phyloP scores from a whole-genome alignment of 2,113 vertebrate genomes.

The Corythornis vintsioides region DNA sequence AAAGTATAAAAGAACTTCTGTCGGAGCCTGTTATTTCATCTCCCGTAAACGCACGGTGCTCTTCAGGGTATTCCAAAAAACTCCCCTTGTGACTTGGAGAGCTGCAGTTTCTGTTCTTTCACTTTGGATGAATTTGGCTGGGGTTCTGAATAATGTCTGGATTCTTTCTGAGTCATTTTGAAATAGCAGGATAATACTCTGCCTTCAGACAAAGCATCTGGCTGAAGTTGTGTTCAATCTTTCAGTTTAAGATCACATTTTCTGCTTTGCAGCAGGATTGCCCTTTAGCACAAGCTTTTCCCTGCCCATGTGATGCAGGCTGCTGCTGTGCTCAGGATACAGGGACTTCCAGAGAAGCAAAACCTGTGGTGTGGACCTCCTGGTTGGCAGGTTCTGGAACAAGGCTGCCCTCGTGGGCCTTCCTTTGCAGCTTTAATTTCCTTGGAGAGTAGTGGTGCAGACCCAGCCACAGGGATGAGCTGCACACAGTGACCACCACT shows the following conservation, averaged over 20 bases:
- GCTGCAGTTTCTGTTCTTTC: neutral
- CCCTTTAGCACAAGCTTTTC: neutral
- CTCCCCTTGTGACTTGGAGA: neutral
- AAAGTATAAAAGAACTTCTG: neutral
- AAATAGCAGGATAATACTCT: neutral
- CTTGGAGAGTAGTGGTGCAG: neutral
- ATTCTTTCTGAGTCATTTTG: neutral
- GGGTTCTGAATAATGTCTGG: neutral
- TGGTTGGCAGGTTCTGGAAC: neutral
- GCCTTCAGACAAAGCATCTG: neutral
- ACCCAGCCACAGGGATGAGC: fast-evolving
- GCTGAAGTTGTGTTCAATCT: neutral
- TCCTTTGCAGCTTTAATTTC: neutral
- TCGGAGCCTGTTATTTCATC: neutral
- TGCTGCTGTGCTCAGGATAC: fast-evolving
- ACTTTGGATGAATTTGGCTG: neutral
- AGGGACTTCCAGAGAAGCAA: neutral
- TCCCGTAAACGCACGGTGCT: neutral
- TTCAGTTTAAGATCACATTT: neutral
- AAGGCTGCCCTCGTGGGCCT: neutral
- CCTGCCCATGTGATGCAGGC: fast-evolving
- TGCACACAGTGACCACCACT: fast-evolving
- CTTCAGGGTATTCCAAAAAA: neutral
- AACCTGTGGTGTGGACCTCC: too few relatives aligned
- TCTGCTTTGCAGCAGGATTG: neutral